Evolutionary conservation across 2,888 invertebrate genomes (phyloP), one percentile per base, ranked within the genome.

Genomic region (Alloscopus bannaensis): DNA sequence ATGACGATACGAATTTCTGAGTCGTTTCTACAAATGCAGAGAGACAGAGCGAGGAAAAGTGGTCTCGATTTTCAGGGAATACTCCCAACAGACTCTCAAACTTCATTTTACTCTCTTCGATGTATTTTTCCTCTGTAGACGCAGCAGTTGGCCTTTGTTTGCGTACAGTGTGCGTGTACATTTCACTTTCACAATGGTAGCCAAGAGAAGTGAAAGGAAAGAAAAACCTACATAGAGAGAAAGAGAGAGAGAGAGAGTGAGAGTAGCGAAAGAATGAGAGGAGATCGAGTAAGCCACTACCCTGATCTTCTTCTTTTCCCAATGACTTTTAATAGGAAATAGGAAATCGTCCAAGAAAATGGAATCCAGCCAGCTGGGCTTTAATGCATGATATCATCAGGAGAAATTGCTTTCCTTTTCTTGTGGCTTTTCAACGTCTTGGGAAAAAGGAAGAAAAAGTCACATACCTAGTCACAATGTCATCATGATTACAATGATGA

Each of bases 381-480:
- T 62, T 62, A 64, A 45, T 47, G 64, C 64, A 64, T 59, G 64
- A 64, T 64, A 40, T 42, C 64, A 64, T 64, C 64, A 47, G 45
- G 64, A 64, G 47, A 64, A 64, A 64, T 64, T 40, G 64, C 64
- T 64, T 64, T 64, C 18, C 59, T n/a, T 36, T 22, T 26, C 64
- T 64, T 64, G 64, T 11, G 64, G 64, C 64, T 62, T 62, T 40
- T 11, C 2, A 52, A 22, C 36, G 13, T 36, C 8, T 42, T 42
- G 3, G 28, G n/a, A 24, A 8, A 16, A 20, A 3, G 55, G 28
- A 55, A 26, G 55, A 55, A 20, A 55, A 55, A 55, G n/a, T n/a
- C n/a, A n/a, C n/a, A n/a, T n/a, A n/a, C n/a, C n/a, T 26, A 18
- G 52, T 13, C 4, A 52, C 20, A 22, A 26, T 26, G 55, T 55